phyloP scores from a whole-genome alignment of 2,888 invertebrate genomes.

The Xanthorhoe spadicearia region DNA sequence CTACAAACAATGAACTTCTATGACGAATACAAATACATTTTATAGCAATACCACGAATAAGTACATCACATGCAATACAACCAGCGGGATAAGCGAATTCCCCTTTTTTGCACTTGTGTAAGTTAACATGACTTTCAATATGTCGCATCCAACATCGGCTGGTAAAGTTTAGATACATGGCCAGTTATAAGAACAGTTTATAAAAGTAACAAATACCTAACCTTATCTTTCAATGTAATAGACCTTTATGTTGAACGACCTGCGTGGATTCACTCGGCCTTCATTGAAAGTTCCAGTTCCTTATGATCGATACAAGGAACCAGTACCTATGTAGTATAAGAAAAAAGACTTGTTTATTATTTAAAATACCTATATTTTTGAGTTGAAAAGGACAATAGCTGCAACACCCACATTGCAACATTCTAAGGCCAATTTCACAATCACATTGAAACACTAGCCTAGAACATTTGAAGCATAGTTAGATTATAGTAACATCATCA shows the following conservation, averaged over 20 bases:
- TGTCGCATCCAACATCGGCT: not conserved
- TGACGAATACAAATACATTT: conserved; percentile 21
- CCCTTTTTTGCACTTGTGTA: not conserved
- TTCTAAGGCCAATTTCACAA: conserved; percentile 14
- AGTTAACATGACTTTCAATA: not conserved
- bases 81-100: conserved; percentile 1
- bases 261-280: conserved; percentile 1
- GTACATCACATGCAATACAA: conserved; percentile 18
- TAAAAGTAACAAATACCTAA: not conserved
- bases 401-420: not conserved
- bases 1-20: conserved; percentile 19
- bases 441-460: conserved; percentile 14
- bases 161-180: not conserved
- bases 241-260: conserved; percentile 1
- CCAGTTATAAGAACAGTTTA: not conserved
- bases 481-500: not conserved
- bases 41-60: conserved; percentile 16
- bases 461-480: conserved; percentile 5
- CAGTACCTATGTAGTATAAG: too few relatives aligned
- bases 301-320: too few relatives aligned
- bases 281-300: not conserved
- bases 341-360: not conserved
- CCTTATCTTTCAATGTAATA: not conserved
- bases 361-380: not conserved
- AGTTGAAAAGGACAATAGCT: not conserved